These are phyloP conservation scores for Alauda arvensis DNA, from an alignment of 2,797 vertebrate genomes.

Conservation along the genomic window DNA sequence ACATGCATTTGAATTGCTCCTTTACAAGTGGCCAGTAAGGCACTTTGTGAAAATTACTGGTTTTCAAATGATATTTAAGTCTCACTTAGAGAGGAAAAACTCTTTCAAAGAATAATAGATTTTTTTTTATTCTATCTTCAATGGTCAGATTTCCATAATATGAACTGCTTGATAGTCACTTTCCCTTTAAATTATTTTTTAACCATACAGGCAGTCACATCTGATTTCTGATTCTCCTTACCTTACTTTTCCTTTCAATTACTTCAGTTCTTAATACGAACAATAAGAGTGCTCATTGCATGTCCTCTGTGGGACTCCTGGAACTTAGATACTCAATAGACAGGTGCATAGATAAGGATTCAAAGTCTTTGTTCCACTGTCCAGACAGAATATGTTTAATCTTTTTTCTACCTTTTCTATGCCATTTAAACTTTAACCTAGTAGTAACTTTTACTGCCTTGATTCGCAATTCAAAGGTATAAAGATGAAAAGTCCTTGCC, in stretches of 20 bases:
- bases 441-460: conserved; percentile 80
- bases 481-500: conserved; percentile 77
- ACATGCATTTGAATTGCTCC: conserved; percentile 34
- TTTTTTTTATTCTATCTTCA: conserved; percentile 67
- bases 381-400: conserved; percentile 76
- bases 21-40: conserved; percentile 37
- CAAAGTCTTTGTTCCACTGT: conserved; percentile 78
- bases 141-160: conserved; percentile 76
- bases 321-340: conserved; percentile 70
- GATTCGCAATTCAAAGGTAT: conserved; percentile 78
- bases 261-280: conserved; percentile 77
- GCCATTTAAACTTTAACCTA: conserved; percentile 84
- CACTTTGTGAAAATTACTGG: conserved; percentile 60
- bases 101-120: conserved; percentile 71
- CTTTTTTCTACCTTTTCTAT: conserved; percentile 76
- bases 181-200: conserved; percentile 78
- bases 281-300: conserved; percentile 70
- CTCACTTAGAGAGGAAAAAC: conserved; percentile 54
- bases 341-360: conserved; percentile 74
- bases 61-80: conserved; percentile 67
- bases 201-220: conserved; percentile 72
- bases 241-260: conserved; percentile 81
- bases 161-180: conserved; percentile 73
- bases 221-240: conserved; percentile 69
- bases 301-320: conserved; percentile 71